phyloP scores from a whole-genome alignment of 2,797 vertebrate genomes.

The Megaceryle alcyon region DNA sequence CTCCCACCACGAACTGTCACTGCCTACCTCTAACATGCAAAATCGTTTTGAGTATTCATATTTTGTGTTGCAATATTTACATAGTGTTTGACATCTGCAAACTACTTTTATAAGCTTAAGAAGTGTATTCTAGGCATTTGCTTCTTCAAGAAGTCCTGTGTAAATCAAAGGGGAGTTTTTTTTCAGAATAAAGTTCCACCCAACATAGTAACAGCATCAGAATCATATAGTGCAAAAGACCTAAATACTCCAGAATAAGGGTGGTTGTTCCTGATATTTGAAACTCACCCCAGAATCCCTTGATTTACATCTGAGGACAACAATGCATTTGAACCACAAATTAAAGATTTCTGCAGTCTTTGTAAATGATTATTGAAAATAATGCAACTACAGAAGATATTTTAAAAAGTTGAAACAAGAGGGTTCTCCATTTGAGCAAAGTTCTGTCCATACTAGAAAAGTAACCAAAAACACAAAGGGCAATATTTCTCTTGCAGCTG shows the following conservation, averaged over 20 bases:
- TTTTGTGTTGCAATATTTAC: constrained; percentile 4
- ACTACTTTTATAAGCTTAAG: not conserved
- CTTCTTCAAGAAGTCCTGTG: not conserved
- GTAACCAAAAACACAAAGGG: not conserved
- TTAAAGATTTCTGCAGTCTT: not conserved
- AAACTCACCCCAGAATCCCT: not conserved
- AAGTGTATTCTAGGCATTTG: not conserved
- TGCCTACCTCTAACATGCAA: not conserved
- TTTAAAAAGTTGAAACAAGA: not conserved
- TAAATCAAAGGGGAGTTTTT: not conserved
- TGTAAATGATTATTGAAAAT: not conserved
- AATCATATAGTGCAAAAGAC: not conserved
- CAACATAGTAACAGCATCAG: not conserved
- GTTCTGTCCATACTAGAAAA: not conserved
- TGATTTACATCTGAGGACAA: not conserved
- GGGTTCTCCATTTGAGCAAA: not conserved
- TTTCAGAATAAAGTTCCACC: not conserved
- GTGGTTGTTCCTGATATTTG: not conserved
- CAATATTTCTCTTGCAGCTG: not conserved
- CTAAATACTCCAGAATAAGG: not conserved
- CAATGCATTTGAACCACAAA: not conserved
- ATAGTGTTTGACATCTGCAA: constrained; percentile 3
- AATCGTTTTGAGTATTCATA: not conserved
- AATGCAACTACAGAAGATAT: not conserved
- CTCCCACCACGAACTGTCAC: not conserved